Conservation (phyloP, 2,797 vertebrate genomes). For the Nannoperca australis region DNA sequence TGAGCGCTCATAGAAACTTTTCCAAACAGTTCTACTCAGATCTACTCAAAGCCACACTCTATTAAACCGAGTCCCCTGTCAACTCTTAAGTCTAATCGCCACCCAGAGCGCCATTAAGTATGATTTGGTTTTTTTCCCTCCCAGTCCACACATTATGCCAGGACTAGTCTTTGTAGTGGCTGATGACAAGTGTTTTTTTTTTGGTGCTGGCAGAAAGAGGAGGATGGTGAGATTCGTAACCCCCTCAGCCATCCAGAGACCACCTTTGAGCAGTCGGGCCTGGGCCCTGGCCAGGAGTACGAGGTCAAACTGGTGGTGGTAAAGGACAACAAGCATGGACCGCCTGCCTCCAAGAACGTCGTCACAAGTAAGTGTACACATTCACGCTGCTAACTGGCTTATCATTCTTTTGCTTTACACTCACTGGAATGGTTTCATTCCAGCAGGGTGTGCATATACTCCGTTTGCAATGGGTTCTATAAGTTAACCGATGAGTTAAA, state of each 20-base stretch:
- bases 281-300: conserved; percentile 96
- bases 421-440: neutral
- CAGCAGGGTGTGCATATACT: neutral
- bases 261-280: conserved; percentile 94
- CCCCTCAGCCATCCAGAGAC: conserved; percentile 92
- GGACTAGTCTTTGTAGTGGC: conserved; percentile 52
- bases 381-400: conserved; percentile 32
- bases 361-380: conserved; percentile 90
- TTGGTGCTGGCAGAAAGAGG: conserved; percentile 91
- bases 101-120: conserved; percentile 66
- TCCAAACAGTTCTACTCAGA: conserved; percentile 59
- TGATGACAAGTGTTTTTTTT: conserved; percentile 56
- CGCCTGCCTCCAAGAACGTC: conserved; percentile 90
- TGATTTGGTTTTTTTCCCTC: conserved; percentile 56
- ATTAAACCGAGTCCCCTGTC: conserved; percentile 53
- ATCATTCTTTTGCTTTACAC: conserved; percentile 30
- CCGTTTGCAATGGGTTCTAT: neutral
- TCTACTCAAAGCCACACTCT: conserved; percentile 55
- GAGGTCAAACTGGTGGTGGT: conserved; percentile 95
- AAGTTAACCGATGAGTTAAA: neutral
- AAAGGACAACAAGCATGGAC: conserved; percentile 95
- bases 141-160: conserved; percentile 37
- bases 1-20: conserved; percentile 60
- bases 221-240: conserved; percentile 93
- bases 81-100: conserved; percentile 48